A percentile compares a stretch with the other conserved stretches of the same genome.
phyloP scores from a whole-genome alignment of 2,797 vertebrate species.

The Dryobates pubescens region DNA sequence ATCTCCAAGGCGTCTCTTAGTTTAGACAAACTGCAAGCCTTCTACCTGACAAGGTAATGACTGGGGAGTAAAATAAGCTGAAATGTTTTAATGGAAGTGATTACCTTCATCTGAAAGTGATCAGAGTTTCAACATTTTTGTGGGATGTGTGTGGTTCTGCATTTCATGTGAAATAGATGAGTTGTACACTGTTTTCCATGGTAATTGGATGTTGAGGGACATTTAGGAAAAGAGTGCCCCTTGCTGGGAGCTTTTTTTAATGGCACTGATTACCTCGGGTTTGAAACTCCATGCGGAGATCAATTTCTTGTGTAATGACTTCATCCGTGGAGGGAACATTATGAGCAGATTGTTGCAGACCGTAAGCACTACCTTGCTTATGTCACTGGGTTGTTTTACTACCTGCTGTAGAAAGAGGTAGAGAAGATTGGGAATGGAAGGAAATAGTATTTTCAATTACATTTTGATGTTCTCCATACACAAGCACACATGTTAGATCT shows the following conservation, averaged over 20 bases:
- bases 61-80: not conserved
- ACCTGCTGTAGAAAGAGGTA: not conserved
- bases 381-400: not conserved
- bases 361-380: not conserved
- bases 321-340: not conserved
- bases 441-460: not conserved
- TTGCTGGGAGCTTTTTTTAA: not conserved
- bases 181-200: not conserved
- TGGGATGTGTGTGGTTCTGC: not conserved
- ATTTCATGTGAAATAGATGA: not conserved
- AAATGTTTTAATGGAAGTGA: not conserved
- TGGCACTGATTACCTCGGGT: not conserved
- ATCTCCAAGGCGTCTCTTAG: not conserved
- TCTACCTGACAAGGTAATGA: not conserved
- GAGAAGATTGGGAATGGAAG: not conserved
- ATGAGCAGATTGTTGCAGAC: not conserved
- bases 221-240: not conserved
- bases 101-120: not conserved
- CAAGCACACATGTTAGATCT: accelerated
- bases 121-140: not conserved
- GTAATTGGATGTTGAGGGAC: not conserved
- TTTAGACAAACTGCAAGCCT: not conserved
- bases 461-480: not conserved
- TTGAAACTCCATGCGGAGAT: not conserved
- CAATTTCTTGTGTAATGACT: not conserved